These are phyloP conservation scores for Boleophthalmus pectinirostris DNA, from an alignment of 2,113 vertebrate species.

Conservation along the genomic window DNA sequence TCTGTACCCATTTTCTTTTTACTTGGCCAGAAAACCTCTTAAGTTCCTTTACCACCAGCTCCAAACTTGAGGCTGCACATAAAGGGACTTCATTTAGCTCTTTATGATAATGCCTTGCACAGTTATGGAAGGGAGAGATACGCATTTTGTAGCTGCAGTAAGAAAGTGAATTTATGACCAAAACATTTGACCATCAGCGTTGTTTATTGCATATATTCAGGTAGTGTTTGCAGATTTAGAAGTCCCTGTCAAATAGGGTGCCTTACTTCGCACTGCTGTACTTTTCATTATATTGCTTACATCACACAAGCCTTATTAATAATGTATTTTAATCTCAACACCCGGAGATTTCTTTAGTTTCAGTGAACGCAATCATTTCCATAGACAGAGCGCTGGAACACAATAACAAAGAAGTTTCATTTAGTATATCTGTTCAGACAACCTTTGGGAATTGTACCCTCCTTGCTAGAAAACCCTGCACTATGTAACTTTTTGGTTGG, in stretches of 20 bases:
- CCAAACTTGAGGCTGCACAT: no score
- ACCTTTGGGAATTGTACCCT: conserved; percentile 27
- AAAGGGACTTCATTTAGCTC: no score
- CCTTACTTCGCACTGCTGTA: not conserved
- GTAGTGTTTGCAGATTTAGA: not conserved
- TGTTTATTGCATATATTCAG: not conserved
- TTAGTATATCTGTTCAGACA: conserved; percentile 34
- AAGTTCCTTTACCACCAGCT: no score
- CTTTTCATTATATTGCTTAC: not conserved
- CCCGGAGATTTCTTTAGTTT: not conserved
- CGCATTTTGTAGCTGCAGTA: not conserved
- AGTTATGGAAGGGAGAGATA: not conserved
- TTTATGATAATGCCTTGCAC: no score
- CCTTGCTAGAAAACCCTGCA: no score
- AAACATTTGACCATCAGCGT: not conserved
- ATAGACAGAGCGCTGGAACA: not conserved
- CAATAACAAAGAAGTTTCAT: conserved; percentile 49
- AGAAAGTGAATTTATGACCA: not conserved
- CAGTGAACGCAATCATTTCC: not conserved
- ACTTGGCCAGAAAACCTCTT: no score
- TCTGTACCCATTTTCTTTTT: not conserved
- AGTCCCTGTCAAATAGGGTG: no score
- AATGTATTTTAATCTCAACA: conserved; percentile 13
- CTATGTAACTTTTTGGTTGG: no score
- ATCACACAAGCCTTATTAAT: conserved; percentile 5